Conservation (phyloP, 1,140 invertebrate species). For the Artemia franciscana region DNA sequence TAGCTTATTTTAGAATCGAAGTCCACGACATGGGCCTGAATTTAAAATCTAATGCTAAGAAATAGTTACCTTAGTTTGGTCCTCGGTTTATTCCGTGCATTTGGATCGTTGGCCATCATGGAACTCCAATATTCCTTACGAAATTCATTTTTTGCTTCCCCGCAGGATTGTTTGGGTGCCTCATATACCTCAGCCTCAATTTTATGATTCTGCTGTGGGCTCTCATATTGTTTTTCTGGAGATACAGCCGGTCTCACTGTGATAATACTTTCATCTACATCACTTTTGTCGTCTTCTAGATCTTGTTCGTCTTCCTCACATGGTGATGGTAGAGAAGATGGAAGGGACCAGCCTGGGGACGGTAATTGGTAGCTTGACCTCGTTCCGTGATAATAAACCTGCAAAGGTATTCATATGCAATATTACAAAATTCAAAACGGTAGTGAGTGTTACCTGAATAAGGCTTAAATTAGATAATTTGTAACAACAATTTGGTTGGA, state of each 20-base stretch:
- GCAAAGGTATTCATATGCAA: too few relatives aligned
- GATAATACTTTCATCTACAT: neutral
- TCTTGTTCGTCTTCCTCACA: conserved; percentile 1
- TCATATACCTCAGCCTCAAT: neutral
- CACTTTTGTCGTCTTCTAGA: neutral
- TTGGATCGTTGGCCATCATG: neutral
- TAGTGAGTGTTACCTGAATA: too few relatives aligned
- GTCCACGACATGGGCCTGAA: too few relatives aligned
- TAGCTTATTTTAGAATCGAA: too few relatives aligned
- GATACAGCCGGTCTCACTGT: neutral
- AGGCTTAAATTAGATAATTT: too few relatives aligned
- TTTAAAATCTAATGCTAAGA: too few relatives aligned
- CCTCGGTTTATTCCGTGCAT: neutral
- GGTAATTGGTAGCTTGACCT: neutral
- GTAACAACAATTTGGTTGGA: too few relatives aligned
- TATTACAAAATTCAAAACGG: too few relatives aligned
- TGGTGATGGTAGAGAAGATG: neutral
- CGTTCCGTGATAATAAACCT: neutral
- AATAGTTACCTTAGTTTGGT: neutral
- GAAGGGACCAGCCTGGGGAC: neutral
- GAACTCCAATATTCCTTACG: neutral
- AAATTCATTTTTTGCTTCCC: neutral
- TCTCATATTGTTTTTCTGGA: neutral
- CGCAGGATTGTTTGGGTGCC: neutral
- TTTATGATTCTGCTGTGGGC: too few relatives aligned